Evolutionary conservation across 2,113 vertebrate species (phyloP).

Genomic region (Pygoscelis antarcticus): DNA sequence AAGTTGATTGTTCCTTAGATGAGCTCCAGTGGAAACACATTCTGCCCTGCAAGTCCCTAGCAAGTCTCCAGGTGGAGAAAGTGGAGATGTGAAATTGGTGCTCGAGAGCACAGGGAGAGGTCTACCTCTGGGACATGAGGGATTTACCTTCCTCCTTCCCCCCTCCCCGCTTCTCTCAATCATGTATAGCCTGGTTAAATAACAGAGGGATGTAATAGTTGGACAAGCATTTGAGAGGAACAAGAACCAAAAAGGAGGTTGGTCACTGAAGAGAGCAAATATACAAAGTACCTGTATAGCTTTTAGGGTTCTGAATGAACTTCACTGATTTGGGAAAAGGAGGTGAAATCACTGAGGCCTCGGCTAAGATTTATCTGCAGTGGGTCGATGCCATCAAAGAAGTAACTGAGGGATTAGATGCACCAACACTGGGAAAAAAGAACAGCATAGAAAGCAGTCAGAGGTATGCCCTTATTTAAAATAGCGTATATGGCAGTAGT

Average conservation of each 20-base stretch:
- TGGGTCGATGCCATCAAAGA: neutral
- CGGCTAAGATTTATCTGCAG: neutral
- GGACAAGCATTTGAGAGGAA: neutral
- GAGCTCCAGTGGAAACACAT: constrained; percentile 51
- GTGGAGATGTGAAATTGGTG: neutral
- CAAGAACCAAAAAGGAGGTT: neutral
- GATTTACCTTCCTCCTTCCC: neutral
- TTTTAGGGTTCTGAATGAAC: neutral
- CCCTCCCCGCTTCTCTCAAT: neutral
- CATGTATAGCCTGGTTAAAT: neutral
- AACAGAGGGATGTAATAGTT: neutral
- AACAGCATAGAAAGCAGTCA: neutral
- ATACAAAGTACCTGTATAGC: neutral
- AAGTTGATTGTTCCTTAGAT: constrained; percentile 72
- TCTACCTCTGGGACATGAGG: neutral
- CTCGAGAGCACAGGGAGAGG: neutral
- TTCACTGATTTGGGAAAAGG: neutral
- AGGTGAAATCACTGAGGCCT: neutral
- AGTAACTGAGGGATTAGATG: neutral
- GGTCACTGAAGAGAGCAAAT: neutral
- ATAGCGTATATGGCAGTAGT: neutral
- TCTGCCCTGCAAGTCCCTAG: constrained; percentile 28
- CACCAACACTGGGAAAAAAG: neutral
- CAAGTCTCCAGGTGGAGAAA: constrained; percentile 57
- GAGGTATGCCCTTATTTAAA: neutral